phyloP scores from a whole-genome alignment of 2,888 invertebrate species.

The Andrena camellia region DNA sequence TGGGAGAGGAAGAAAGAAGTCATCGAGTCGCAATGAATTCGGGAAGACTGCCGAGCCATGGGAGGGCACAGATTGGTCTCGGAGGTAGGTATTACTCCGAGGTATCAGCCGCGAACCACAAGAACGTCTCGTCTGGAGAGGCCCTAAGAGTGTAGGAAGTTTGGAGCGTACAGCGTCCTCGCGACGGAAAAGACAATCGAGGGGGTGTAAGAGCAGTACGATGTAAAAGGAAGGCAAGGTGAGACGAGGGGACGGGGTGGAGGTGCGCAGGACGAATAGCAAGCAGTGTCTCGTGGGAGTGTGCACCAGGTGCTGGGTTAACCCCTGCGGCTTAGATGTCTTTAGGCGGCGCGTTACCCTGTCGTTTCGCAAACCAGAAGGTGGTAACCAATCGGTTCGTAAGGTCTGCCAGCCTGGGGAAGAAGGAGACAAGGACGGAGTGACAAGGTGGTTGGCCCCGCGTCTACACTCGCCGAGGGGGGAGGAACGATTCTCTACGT shows the following conservation, averaged over 20 bases:
- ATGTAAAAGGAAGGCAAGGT: slow-evolving; percentile 66
- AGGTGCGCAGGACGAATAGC: slow-evolving; percentile 82
- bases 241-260: slow-evolving; percentile 53
- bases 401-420: slow-evolving; percentile 65
- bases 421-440: slow-evolving; percentile 46
- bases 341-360: slow-evolving; percentile 76
- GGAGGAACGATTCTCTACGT: slow-evolving; percentile 71
- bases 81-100: not conserved
- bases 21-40: not conserved
- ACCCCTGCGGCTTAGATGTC: slow-evolving; percentile 82
- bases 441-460: slow-evolving; percentile 56
- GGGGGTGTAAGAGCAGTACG: slow-evolving; percentile 62
- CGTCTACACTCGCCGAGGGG: slow-evolving; percentile 71
- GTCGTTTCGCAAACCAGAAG: slow-evolving; percentile 70
- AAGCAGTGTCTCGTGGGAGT: slow-evolving; percentile 83
- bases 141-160: not conserved
- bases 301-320: slow-evolving; percentile 84
- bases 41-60: not conserved
- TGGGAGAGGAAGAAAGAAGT: not conserved
- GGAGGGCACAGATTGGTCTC: not conserved
- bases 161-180: slow-evolving; percentile 3
- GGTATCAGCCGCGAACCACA: not conserved
- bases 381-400: slow-evolving; percentile 74
- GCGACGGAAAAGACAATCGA: slow-evolving; percentile 47
- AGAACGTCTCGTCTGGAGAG: not conserved